These are phyloP conservation scores for Isaurus tuberculatus DNA, from an alignment of 92 coral and sea anemone species.

Conservation along the genomic window DNA sequence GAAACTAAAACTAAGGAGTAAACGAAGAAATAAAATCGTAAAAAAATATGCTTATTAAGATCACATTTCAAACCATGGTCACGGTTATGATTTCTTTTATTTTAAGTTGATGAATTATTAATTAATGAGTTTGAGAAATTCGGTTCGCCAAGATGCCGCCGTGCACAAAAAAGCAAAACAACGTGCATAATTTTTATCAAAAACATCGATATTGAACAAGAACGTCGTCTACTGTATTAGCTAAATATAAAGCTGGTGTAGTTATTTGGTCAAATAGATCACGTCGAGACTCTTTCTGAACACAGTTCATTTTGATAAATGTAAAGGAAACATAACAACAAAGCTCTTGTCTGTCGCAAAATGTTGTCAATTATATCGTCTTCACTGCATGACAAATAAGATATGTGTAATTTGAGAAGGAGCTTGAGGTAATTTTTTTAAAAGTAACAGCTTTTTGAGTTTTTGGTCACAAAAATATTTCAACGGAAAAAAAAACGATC, in stretches of 20 bases:
- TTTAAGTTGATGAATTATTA: too few species aligned
- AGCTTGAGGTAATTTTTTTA: neutral
- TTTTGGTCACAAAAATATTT: slow-evolving; percentile 1
- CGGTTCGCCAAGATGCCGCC: slow-evolving; percentile 1
- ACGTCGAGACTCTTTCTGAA: neutral
- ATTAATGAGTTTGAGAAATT: too few species aligned
- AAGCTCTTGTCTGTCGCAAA: slow-evolving; percentile 15
- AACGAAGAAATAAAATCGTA: too few species aligned
- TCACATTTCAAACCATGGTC: too few species aligned
- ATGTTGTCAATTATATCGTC: neutral
- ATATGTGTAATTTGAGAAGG: neutral
- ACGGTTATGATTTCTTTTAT: too few species aligned
- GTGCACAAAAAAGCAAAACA: neutral
- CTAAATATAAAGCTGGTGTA: neutral
- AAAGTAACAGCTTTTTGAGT: neutral
- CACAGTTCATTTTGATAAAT: slow-evolving; percentile 15
- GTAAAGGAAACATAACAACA: slow-evolving; percentile 6
- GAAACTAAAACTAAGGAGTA: too few species aligned
- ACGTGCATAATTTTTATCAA: neutral
- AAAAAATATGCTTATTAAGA: too few species aligned
- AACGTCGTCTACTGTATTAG: neutral
- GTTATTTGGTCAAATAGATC: neutral
- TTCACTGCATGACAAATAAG: slow-evolving; percentile 3
- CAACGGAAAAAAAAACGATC: neutral
- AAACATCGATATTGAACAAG: neutral